A percentile compares a stretch with the other conserved stretches of the same genome.
Conservation (phyloP, 2,888 invertebrate genomes). For the Cantharis flavilabris region DNA sequence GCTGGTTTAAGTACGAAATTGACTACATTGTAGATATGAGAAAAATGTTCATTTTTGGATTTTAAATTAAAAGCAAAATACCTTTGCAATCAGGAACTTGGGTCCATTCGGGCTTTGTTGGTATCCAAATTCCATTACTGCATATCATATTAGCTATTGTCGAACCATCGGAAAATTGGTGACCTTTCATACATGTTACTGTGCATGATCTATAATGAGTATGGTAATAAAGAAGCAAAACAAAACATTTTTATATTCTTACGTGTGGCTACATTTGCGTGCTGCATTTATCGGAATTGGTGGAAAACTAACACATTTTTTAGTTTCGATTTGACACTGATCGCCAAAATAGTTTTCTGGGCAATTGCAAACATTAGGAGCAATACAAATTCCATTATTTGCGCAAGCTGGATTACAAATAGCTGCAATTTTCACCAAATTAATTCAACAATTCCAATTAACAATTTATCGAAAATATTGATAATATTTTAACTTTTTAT, state of each 20-base stretch:
- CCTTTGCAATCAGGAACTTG: slow-evolving; percentile 74
- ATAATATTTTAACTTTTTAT: too few relatives aligned
- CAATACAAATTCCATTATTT: slow-evolving; percentile 80
- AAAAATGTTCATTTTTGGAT: background rate
- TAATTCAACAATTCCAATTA: background rate
- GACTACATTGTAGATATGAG: too few relatives aligned
- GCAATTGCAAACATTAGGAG: slow-evolving; percentile 77
- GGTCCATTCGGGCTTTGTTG: slow-evolving; percentile 65
- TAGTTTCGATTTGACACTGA: slow-evolving; percentile 74
- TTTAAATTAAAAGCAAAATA: slow-evolving; percentile 49
- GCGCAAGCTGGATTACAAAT: slow-evolving; percentile 75
- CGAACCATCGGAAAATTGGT: slow-evolving; percentile 75
- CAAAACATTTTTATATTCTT: slow-evolving; percentile 43
- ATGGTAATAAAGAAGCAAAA: background rate
- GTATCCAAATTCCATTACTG: slow-evolving; percentile 71
- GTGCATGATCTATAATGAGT: slow-evolving; percentile 64
- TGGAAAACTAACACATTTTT: slow-evolving; percentile 70
- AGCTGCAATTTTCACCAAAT: slow-evolving; percentile 60
- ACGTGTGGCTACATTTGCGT: slow-evolving; percentile 68
- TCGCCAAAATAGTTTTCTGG: slow-evolving; percentile 72
- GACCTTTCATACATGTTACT: slow-evolving; percentile 66
- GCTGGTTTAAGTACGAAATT: background rate
- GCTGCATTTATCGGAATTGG: slow-evolving; percentile 68
- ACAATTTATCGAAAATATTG: background rate
- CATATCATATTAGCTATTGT: slow-evolving; percentile 70